Evolutionary conservation across 2,113 vertebrate genomes (phyloP), one percentile per base, ranked within the genome.

Genomic region (Corynorhinus townsendii): DNA sequence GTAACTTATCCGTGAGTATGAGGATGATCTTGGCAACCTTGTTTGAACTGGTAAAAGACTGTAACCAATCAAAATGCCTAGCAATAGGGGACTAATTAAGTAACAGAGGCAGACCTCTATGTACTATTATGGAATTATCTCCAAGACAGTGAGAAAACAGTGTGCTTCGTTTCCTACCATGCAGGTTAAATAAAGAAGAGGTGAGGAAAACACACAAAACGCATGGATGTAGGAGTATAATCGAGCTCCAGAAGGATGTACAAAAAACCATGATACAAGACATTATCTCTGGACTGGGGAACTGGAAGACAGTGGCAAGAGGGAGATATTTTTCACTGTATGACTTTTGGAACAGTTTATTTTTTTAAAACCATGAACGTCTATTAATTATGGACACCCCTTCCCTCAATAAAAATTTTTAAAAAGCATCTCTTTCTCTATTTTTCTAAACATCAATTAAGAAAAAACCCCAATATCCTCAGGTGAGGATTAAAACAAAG

Each of bases 281-380:
- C 43, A 10, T 86, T 89, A 49, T 91, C 49, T 86, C 54, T 86
- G 56, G 73, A 77, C 59, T 89, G 43, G 43, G 6, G 7, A 91
- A 54, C 22, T 79, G 35, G 71, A 68, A 86, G 64, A 77, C 28
- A 86, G 38, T 68, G 43, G 28, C 47, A 62, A 80, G 35, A 77
- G 7, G 22, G 19, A 89, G 14, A 28, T 19, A 19, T 72, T 88
- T 77, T 95, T 91, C 62, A 19, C 5, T 47, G 26, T 52, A 33
- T 79, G 33, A 49, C 56, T 71, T 84, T 92, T 87, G 45, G 49
- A 80, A 88, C 24, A 26, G 76, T 52, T 75, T 93, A 62, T 47
- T 26, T 94, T 94, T 94, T 96, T 90, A 69, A 94, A 94, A 88
- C 22, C 49, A 49, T 62, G 38, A 16, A 35, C 80, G 82, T 69